Base-by-base conservation (phyloP, 2,113 vertebrate genomes). In the Scomber colias region DNA sequence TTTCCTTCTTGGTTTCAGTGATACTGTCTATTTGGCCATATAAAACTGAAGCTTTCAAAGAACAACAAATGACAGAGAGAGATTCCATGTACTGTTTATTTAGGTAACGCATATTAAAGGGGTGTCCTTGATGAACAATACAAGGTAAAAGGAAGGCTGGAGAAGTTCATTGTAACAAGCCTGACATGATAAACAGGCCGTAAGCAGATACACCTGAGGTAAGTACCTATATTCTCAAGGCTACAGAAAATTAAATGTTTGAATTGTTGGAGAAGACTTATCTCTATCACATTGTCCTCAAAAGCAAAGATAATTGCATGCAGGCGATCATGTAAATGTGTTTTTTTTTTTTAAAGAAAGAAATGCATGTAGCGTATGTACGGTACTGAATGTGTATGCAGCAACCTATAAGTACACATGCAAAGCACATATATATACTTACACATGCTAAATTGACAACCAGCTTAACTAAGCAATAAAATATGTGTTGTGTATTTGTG, bases 241-340 rank as follows among this genome's bases (percentile, higher is more conserved):
- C 73, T 53, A 24, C 30, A 35, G 11, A 49, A 49, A 87, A 76
- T 62, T 6, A 50, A 81, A 83, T 53, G 60, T 48, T 40, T 9
- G 6, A 50, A 62, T 56, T 59, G 54, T 66, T 85, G 68, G 63
- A 56, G 60, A 57, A n/a, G 69, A 48, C 62, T 62, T 46, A 69
- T 63, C 71, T 74, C 30, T 45, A 61, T 65, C 6, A 70, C 78
- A 46, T 74, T 65, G 67, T 84, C 72, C 66, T 81, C 63, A 80
- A 78, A 84, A 86, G 79, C 65, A 78, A 75, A 70, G 79, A 77
- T 65, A 70, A 71, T 71, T 62, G 54, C 19, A 75, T 31, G 40
- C 48, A 83, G 35, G 19, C 35, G 5, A 62, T 54, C 71, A 63
- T 63, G 63, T 74, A 44, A 80, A 27, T 0, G 7, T 45, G 31